Base-by-base conservation (phyloP, 2,113 vertebrate genomes). In the Campylorhamphus procurvoides region DNA sequence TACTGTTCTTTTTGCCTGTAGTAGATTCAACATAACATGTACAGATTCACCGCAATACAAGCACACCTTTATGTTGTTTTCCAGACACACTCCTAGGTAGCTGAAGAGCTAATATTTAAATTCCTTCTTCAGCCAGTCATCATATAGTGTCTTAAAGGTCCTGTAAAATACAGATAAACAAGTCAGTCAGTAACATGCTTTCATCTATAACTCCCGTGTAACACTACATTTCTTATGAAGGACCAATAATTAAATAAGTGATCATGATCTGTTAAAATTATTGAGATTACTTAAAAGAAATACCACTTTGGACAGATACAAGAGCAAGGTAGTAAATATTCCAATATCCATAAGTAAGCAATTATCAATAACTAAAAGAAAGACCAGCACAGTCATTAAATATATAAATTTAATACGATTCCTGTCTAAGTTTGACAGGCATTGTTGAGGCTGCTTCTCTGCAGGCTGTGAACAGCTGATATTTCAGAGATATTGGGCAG, bases 81-180 rank as follows among this genome's bases (percentile, higher is more conserved):
- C 33, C 68, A 86, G 33, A 72, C 29, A 80, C 29, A 44, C 29
- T 86, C 40, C 24, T 93, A 76, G 20, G 24, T 3, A 82, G 52
- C 52, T 89, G 58, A 87, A 91, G 52, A 84, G 12, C 24, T 68
- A 86, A 58, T 55, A 85, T 37, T 86, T 82, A 60, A 90, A 59
- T 59, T 73, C 18, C 53, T 92, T 84, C 64, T 78, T 64, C 42
- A 90, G 67, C 33, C 50, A 76, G 50, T 35, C 39, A 80, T 40
- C 71, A 47, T 27, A 63, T 1, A 88, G 37, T 8, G 10, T 33
- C 39, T 71, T 80, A 90, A 82, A 90, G 17, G 13, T 79, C 35
- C 56, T 44, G 18, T 46, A 69, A 89, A 92, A 80, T n/a, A 80
- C 37, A 83, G 50, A 39, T 33, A 60, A 90, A 60, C 18, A 56